Conservation (phyloP, 2,113 vertebrate genomes). For the Typhlomys cinereus region DNA sequence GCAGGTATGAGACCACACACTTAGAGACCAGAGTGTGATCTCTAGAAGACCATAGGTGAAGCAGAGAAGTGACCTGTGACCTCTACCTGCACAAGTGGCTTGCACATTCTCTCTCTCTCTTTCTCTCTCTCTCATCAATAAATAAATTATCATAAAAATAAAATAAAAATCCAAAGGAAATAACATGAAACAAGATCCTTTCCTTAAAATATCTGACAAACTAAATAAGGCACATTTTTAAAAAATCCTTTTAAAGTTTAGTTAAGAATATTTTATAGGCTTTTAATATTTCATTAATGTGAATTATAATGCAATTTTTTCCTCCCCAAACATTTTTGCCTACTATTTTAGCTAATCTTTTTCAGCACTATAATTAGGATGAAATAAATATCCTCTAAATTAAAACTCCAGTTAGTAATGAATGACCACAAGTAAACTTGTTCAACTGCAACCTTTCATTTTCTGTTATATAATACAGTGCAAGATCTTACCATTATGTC, state of each 20-base stretch:
- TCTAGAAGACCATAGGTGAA: no score
- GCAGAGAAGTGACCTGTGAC: no score
- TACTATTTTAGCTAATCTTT: slow-evolving; percentile 8
- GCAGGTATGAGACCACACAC: no score
- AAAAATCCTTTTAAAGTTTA: slow-evolving; percentile 40
- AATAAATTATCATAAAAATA: no score
- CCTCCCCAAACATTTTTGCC: background rate
- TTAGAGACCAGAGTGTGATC: no score
- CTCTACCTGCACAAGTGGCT: no score
- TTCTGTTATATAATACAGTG: slow-evolving; percentile 29
- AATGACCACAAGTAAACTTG: slow-evolving; percentile 12
- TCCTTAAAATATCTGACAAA: no score
- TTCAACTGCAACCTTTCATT: slow-evolving; percentile 34
- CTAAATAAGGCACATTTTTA: no score
- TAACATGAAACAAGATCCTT: no score
- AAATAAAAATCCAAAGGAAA: no score
- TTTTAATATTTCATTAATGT: slow-evolving; percentile 38
- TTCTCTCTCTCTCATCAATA: no score
- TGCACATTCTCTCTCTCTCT: no score
- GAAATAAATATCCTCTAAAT: slow-evolving; percentile 37
- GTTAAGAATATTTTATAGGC: background rate
- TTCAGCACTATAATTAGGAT: slow-evolving; percentile 44
- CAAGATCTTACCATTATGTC: background rate
- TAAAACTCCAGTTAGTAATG: slow-evolving; percentile 54
- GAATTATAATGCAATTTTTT: slow-evolving; percentile 29